Evolutionary conservation across 2,888 invertebrate species (phyloP), one percentile per base, ranked within the genome.

Genomic region (Drosophila emarginata): DNA sequence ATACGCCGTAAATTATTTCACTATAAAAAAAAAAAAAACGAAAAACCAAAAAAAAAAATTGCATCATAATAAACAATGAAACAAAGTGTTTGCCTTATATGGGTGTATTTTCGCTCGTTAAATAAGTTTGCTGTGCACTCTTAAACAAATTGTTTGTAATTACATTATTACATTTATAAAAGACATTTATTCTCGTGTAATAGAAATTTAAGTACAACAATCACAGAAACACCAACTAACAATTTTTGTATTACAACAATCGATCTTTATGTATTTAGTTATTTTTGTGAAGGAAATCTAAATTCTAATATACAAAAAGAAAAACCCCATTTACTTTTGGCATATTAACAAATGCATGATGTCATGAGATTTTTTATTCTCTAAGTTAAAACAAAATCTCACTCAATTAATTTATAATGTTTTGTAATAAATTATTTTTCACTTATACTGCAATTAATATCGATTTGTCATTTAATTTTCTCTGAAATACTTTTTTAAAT

Each of bases 161-260:
- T 75, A 72, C 75, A 67, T 64, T 59, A 57, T 62, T 39, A 67
- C 56, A 67, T 61, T 67, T 63, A 79, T 74, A 76, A 84, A 84
- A 84, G 88, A 84, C 84, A 84, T 84, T 88, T 88, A 75, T 80
- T 80, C 75, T 85, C 75, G 79, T 86, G 80, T 86, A 80, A 70
- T 69, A 78, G 80, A 60, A 32, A 72, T 61, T 70, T 83, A 84
- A 83, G 87, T 76, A 74, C 59, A 75, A 78, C 53, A 75, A 78
- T 51, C 59, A 66, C 54, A 53, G 40, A 53, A 28, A 56, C 23
- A 62, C 39, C 52, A 57, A 26, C 51, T 45, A 12, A 66, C 56
- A 68, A 56, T 32, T 62, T 62, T 77, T 79, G 70, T 74, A 78
- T 65, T 74, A 40, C 53, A 76, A 2, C 9, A 36, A 69, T 69